Conservation (phyloP, 2,113 vertebrate species). For the Caranx ignobilis region DNA sequence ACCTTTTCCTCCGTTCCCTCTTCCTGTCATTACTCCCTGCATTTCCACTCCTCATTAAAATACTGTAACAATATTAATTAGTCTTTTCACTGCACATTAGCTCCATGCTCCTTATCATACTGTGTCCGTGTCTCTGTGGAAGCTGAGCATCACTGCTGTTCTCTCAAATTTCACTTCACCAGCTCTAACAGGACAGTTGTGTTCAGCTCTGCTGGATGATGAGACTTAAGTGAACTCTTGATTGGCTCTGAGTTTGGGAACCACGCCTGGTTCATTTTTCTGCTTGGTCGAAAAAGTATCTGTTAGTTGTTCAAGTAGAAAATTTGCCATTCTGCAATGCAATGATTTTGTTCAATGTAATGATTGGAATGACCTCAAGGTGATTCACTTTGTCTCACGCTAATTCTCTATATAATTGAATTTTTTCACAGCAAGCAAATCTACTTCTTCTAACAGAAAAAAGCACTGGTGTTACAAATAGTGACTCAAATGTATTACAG, state of each 20-base stretch:
- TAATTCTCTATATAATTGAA: background rate
- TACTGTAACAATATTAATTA: background rate
- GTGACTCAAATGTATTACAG: background rate
- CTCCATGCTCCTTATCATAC: background rate
- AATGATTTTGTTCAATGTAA: background rate
- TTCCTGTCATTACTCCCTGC: background rate
- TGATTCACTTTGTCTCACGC: background rate
- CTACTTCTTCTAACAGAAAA: background rate
- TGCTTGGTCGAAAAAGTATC: background rate
- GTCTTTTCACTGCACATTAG: background rate
- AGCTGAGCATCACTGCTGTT: background rate
- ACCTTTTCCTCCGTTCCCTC: background rate
- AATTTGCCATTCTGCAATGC: background rate
- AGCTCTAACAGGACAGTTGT: background rate
- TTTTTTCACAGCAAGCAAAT: background rate
- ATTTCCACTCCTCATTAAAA: background rate
- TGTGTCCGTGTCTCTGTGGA: slow-evolving; percentile 13
- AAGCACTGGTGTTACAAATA: background rate
- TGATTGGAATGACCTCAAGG: background rate
- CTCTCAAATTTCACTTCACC: background rate
- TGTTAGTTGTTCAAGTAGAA: background rate
- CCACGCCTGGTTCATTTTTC: slow-evolving; percentile 11
- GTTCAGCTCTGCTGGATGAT: background rate
- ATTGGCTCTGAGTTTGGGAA: slow-evolving; percentile 30
- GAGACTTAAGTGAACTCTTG: slow-evolving; percentile 12